Evolutionary conservation across 2,113 vertebrate species (phyloP).

Genomic region (Meriones unguiculatus): DNA sequence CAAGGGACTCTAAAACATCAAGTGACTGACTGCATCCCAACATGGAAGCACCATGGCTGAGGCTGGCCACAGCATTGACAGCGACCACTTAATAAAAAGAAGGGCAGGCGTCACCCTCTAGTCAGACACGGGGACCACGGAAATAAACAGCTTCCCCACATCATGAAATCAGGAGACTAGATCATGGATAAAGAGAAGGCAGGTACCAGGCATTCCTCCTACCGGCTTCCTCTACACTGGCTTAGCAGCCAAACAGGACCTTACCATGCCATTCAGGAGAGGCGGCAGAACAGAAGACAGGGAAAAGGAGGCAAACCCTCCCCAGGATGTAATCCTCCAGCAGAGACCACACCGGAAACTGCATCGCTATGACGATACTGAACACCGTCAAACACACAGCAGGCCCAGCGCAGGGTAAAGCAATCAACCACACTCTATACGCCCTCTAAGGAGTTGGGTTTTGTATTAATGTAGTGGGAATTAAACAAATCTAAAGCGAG

Average conservation of each 20-base stretch:
- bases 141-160: not conserved
- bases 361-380: not conserved
- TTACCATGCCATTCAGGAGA: not conserved
- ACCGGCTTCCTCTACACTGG: not conserved
- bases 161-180: rapidly evolving
- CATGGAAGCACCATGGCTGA: not conserved
- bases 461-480: not conserved
- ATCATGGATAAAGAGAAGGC: not conserved
- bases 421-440: not conserved
- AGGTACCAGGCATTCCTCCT: rapidly evolving
- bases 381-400: not conserved
- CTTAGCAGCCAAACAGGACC: not conserved
- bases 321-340: not conserved
- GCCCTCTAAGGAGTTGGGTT: not conserved
- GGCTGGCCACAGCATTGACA: not conserved
- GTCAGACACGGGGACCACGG: not conserved
- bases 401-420: rapidly evolving
- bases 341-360: not conserved
- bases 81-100: not conserved
- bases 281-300: not conserved
- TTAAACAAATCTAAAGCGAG: not conserved
- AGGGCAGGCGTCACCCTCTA: not conserved
- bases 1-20: not conserved
- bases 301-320: not conserved
- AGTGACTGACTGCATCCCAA: not conserved